A percentile compares a stretch with the other conserved stretches of the same genome.
Evolutionary conservation across 2,888 invertebrate genomes (phyloP).

Genomic region (Schizaphis graminum): DNA sequence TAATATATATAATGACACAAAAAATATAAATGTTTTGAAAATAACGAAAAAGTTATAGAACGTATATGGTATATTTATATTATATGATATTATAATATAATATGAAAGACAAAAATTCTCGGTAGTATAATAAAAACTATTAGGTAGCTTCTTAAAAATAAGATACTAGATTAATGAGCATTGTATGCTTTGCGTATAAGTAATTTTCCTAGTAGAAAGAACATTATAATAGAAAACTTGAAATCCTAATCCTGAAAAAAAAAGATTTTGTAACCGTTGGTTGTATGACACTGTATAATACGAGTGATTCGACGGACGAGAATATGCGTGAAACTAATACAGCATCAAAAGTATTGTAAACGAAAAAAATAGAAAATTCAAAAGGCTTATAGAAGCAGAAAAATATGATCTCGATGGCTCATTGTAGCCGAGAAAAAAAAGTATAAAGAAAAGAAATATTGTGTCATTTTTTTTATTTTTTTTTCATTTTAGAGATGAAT

Average conservation of each 20-base stretch:
- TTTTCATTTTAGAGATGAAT: background rate
- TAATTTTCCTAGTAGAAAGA: background rate
- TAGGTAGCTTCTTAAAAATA: background rate
- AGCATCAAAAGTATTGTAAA: background rate
- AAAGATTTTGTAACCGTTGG: background rate
- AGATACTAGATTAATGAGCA: background rate
- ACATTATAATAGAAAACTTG: background rate
- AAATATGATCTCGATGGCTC: background rate
- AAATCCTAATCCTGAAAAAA: background rate
- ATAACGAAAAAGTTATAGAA: too few relatives aligned
- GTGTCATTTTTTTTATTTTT: background rate
- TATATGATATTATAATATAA: background rate
- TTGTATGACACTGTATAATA: background rate
- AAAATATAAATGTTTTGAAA: too few relatives aligned
- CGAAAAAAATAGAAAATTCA: background rate
- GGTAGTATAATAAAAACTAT: background rate
- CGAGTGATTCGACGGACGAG: background rate
- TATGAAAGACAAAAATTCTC: background rate
- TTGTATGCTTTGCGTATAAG: background rate
- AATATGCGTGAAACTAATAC: background rate
- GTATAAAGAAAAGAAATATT: background rate
- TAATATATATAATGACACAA: too few relatives aligned
- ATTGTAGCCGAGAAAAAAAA: background rate
- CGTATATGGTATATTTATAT: too few relatives aligned
- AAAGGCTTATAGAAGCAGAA: background rate